Conservation (phyloP, 2,888 invertebrate species). For the Drosophila neonasuta region DNA sequence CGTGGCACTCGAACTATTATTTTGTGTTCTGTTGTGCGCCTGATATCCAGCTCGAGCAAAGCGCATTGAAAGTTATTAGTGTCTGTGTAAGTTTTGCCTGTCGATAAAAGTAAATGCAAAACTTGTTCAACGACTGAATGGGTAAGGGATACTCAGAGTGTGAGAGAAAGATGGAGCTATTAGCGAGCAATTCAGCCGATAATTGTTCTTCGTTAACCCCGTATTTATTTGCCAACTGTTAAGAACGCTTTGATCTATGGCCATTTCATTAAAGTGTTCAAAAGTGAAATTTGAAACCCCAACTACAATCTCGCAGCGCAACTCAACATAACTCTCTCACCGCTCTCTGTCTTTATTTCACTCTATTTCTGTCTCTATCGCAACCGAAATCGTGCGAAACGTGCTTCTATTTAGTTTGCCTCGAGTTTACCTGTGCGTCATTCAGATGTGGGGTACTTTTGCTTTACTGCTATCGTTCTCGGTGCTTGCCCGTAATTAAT, state of each 20-base stretch:
- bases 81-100: slow-evolving; percentile 44
- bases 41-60: slow-evolving; percentile 41
- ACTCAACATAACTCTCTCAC: slow-evolving; percentile 5
- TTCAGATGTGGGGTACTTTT: slow-evolving; percentile 1
- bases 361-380: not conserved
- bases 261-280: slow-evolving; percentile 57
- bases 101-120: slow-evolving; percentile 63
- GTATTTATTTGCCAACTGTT: slow-evolving; percentile 26
- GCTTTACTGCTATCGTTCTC: too few species aligned
- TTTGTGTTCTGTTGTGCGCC: slow-evolving; percentile 60
- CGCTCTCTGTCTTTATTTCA: not conserved
- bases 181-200: slow-evolving; percentile 25
- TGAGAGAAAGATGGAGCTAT: slow-evolving; percentile 20
- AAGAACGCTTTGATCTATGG: slow-evolving; percentile 54
- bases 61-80: slow-evolving; percentile 62
- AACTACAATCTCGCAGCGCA: slow-evolving; percentile 24
- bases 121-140: slow-evolving; percentile 28
- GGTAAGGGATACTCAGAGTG: not conserved
- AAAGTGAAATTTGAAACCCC: slow-evolving; percentile 39
- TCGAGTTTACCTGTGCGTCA: slow-evolving; percentile 31
- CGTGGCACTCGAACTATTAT: slow-evolving; percentile 5
- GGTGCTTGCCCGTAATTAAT: slow-evolving; percentile 60
- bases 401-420: slow-evolving; percentile 57
- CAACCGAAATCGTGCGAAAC: slow-evolving; percentile 49
- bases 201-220: slow-evolving; percentile 38